Evolutionary conservation across 2,888 invertebrate species (phyloP), one percentile per base, ranked within the genome.

Genomic region (Ormyrus pomaceus): DNA sequence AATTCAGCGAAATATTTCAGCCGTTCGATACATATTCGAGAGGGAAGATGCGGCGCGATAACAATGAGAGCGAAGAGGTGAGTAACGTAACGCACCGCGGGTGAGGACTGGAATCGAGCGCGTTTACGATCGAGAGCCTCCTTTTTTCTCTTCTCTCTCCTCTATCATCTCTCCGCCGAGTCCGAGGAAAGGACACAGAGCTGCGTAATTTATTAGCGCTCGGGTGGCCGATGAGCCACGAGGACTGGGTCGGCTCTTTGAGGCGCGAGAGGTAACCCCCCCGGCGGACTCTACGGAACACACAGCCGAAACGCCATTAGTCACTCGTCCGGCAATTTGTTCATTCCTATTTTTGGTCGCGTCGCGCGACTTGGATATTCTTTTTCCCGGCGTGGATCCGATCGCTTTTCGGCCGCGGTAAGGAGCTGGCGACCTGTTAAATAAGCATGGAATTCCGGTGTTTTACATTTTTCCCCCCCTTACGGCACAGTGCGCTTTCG

Each of bases 291-390:
- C 0, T 4, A 34, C 34, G 34, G 4, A 34, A 34, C 34, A 34
- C 34, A 85, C 84, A 83, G 79, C 78, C 80, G 81, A 78, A 82
- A 82, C 81, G 83, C 34, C 84, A 84, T 86, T 86, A 86, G 86
- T 86, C 86, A 85, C 84, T 84, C 85, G 86, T 77, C 84, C 86
- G 82, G 86, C 86, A 87, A 87, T 87, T 87, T 86, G 87, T 86
- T 86, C 87, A 83, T 82, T 83, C 82, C 85, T 87, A 87, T 87
- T 85, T 86, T 87, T 85, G 84, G 86, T 77, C 78, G 68, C 82
- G 81, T 70, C 70, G 61, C 66, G 48, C 19, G 51, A 50, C 13
- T 34, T 55, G 55, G 59, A 61, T 61, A 19, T 19, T 34, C 34
- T 34, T 34, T 34, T 34, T 34, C 34, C 34, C 34, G 4, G 34